Evolutionary conservation across 2,797 vertebrate genomes (phyloP).

Genomic region (Semotilus atromaculatus): DNA sequence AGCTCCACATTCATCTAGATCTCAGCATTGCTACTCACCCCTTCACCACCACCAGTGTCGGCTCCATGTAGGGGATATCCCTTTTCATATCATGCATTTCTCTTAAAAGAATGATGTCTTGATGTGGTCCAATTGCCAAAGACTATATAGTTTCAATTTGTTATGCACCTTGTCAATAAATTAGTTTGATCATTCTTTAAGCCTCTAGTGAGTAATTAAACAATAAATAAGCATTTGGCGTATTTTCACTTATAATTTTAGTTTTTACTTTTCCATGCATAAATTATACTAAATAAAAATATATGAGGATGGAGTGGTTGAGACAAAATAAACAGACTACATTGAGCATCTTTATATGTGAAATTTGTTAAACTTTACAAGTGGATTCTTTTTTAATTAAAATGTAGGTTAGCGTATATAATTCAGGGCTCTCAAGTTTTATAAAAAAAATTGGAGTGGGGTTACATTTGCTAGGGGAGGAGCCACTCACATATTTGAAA

Average conservation of each 20-base stretch:
- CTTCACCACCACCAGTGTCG: constrained; percentile 28
- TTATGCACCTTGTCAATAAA: constrained; percentile 18
- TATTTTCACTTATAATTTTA: not conserved
- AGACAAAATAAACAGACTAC: not conserved
- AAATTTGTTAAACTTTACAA: not conserved
- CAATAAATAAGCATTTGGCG: not conserved
- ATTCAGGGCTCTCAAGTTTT: too few species aligned
- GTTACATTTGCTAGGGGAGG: too few species aligned
- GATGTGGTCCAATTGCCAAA: not conserved
- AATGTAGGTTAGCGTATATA: too few species aligned
- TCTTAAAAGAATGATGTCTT: too few species aligned
- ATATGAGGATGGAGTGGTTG: not conserved
- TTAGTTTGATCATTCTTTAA: not conserved
- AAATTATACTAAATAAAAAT: not conserved
- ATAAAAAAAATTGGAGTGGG: too few species aligned
- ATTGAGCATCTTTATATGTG: not conserved
- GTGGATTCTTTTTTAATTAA: not conserved
- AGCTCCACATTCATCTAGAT: constrained; percentile 22
- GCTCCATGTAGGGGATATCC: too few species aligned
- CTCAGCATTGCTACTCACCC: constrained; percentile 15
- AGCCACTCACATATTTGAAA: too few species aligned
- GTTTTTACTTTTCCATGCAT: not conserved
- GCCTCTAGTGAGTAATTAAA: not conserved
- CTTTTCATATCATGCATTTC: too few species aligned
- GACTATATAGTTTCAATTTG: not conserved